phyloP scores from a whole-genome alignment of 2,888 invertebrate genomes.

The Ormyrus labotus region DNA sequence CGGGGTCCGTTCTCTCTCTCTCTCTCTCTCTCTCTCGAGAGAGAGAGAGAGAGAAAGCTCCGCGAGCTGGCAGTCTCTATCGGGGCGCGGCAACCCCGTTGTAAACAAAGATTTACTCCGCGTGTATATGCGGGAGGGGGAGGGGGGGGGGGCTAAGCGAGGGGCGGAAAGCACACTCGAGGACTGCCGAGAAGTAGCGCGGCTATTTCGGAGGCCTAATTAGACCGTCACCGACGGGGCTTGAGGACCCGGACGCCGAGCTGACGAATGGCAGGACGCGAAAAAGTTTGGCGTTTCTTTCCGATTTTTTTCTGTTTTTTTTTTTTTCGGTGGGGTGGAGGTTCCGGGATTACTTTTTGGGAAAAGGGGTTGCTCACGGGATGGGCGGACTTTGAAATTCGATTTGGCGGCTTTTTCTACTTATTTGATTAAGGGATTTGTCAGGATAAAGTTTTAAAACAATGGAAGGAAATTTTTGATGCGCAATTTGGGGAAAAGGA shows the following conservation, averaged over 20 bases:
- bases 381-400: too few relatives aligned
- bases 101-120: constrained; percentile 53
- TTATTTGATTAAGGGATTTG: too few relatives aligned
- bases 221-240: constrained; percentile 56
- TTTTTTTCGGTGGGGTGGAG: background rate
- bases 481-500: too few relatives aligned
- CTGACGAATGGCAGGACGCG: background rate
- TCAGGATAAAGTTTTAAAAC: too few relatives aligned
- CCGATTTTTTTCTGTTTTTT: background rate
- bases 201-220: constrained; percentile 66
- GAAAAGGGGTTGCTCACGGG: background rate
- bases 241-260: too few relatives aligned
- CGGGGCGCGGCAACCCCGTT: constrained; percentile 8
- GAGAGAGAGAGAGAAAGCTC: constrained; percentile 1
- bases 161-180: constrained; percentile 62
- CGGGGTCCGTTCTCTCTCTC: constrained; percentile 23
- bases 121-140: background rate
- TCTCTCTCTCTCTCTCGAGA: background rate
- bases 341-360: background rate
- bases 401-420: too few relatives aligned
- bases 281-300: background rate
- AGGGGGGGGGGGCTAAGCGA: background rate
- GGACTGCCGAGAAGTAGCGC: constrained; percentile 52
- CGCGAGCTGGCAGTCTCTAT: too few relatives aligned
- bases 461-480: too few relatives aligned